Evolutionary conservation across 1,140 invertebrate species (phyloP), one percentile per base, ranked within the genome.

Genomic region (Vanessa atalanta): DNA sequence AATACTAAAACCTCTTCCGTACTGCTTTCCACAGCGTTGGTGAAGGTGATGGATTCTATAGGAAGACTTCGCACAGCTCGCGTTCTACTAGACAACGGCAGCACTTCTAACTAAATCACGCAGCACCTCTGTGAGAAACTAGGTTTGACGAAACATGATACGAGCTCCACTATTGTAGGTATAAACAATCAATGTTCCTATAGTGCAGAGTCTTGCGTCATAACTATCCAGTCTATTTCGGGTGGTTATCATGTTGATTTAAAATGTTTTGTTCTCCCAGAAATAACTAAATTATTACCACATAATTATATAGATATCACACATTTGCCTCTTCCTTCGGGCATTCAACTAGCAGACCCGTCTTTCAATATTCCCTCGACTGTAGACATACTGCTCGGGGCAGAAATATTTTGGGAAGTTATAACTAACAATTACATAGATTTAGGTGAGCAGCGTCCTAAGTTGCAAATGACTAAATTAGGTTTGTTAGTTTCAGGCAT

Each of bases 91-190:
- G 20, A 53, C 3, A 72, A 74, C 65, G 78, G 73, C 16, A 77
- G 74, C 48, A 77, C 78, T 20, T 31, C 76, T 9, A 73, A 83
- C 55, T 79, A 75, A 63, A 37, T 80, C 9, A 80, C 81, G 12
- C 60, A 51, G 23, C 43, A 43, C 8, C 67, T 79, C 15, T 76
- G 77, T 50, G 63, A 47, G 13, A 77, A 73, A 48, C 77, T 83
- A 9, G 76, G 77, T 37, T 57, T 82, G 65, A 43, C 48, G 37
- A 67, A 7, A n/a, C n/a, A n/a, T n/a, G n/a, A n/a, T n/a, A n/a
- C n/a, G n/a, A n/a, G n/a, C n/a, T n/a, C n/a, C n/a, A 53, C 73
- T 3, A 31, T 57, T 11, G 14, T 51, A 55, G 66, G 66, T 68
- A 68, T 68, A 8, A 68, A 57, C 47, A 68, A 68, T 68, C 31